Conservation (phyloP, 2,113 vertebrate genomes). For the Pteropus alecto region DNA sequence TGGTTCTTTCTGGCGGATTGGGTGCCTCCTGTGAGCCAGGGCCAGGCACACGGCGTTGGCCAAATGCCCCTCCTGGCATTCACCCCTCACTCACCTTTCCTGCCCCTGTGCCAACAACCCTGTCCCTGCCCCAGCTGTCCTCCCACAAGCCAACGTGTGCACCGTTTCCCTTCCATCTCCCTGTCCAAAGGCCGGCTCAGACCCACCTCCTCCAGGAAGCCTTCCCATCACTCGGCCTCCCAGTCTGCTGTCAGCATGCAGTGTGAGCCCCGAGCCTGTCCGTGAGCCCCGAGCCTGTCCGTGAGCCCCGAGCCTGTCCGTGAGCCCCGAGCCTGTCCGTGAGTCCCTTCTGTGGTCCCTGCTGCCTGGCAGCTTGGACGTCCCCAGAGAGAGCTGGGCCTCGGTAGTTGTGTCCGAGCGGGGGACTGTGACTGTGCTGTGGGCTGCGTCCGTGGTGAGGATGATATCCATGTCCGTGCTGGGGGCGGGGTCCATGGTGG, state of each 20-base stretch:
- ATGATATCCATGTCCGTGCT: background rate
- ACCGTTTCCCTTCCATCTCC: rapidly evolving
- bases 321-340: rapidly evolving
- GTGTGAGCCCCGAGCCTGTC: rapidly evolving
- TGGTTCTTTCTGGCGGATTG: background rate
- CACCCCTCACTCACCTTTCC: background rate
- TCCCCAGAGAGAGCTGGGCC: background rate
- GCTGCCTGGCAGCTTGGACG: background rate
- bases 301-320: rapidly evolving
- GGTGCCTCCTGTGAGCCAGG: background rate
- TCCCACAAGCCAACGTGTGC: background rate
- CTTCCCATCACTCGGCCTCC: rapidly evolving
- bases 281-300: rapidly evolving
- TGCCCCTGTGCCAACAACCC: background rate
- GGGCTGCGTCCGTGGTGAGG: background rate
- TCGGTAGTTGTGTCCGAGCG: rapidly evolving
- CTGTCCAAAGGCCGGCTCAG: background rate
- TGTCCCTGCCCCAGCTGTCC: too few species aligned
- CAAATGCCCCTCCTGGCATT: rapidly evolving
- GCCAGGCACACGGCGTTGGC: background rate
- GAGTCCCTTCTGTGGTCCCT: rapidly evolving
- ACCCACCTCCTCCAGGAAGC: background rate
- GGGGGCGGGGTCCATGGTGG: background rate
- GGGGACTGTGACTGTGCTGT: too few species aligned
- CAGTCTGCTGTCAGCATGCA: too few species aligned